Conservation (phyloP, 2,888 invertebrate species). For the Amphiduros pacificus region DNA sequence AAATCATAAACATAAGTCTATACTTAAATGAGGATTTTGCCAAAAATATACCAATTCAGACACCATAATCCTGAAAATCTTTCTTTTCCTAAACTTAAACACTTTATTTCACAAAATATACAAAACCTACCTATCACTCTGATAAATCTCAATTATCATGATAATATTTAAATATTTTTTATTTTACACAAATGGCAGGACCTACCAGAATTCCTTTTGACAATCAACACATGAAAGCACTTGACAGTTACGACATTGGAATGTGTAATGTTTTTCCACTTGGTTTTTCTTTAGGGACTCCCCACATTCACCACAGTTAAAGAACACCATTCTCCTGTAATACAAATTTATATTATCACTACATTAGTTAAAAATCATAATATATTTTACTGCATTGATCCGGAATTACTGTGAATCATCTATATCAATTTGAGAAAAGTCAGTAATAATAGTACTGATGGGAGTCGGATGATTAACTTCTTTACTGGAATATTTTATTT, state of each 20-base stretch:
- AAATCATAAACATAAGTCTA: slow-evolving; percentile 19
- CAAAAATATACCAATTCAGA: background rate
- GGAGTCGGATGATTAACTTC: no score
- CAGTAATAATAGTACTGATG: no score
- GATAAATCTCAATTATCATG: no score
- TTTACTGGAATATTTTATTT: no score
- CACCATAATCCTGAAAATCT: background rate
- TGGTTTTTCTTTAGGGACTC: slow-evolving; percentile 87
- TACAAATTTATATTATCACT: no score
- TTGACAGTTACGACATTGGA: slow-evolving; percentile 71
- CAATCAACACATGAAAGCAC: slow-evolving; percentile 91
- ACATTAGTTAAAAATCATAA: no score
- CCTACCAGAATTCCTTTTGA: slow-evolving; percentile 76
- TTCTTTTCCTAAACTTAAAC: background rate
- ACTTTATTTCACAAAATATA: background rate
- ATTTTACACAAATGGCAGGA: no score
- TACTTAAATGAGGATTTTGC: background rate
- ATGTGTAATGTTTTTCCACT: slow-evolving; percentile 80
- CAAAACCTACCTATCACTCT: no score
- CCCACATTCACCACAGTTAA: slow-evolving; percentile 89
- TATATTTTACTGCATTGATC: no score
- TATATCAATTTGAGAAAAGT: no score
- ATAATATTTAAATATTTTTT: no score
- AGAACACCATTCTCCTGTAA: slow-evolving; percentile 79
- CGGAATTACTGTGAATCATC: no score